Base-by-base conservation (phyloP, 2,888 invertebrate species). In the Labia minor region DNA sequence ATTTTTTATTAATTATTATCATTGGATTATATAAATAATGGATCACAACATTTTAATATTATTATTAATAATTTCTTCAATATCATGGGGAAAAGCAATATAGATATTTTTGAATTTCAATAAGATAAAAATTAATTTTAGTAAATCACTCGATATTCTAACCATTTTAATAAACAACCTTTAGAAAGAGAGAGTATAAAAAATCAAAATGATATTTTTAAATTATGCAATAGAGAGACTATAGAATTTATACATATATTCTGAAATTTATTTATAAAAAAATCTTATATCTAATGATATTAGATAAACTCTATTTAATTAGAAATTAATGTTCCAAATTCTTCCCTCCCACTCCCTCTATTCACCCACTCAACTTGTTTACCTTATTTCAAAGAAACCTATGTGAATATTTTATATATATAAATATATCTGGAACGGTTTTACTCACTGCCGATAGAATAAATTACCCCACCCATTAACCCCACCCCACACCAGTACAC, bases 211-310 rank as follows among this genome's bases (percentile, higher is more conserved):
- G 49, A 49, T 16, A 14, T 14, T 26, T n/a, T 49, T 49, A 14
- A 49, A 49, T 49, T n/a, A 49, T 49, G n/a, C 49, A 49, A 14
- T 49, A 49, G 49, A n/a, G n/a, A n/a, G n/a, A n/a, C 49, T 49
- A 11, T 8, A 8, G 8, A 49, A 8, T 4, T 49, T 49, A 4
- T 49, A 49, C n/a, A 49, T 16, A 49, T 14, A 49, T 3, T 4
- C 2, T 49, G 14, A 49, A 14, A 49, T 49, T 14, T 14, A 49
- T 11, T 49, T n/a, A n/a, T 49, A 49, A 14, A 49, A 49, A 49
- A 49, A 49, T 49, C 49, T 49, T 49, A 49, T 49, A n/a, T 49
- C 49, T 49, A 49, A 49, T 49, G 49, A 49, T 49, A 49, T 49
- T 14, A 49, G 49, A n/a, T 49, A 49, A 49, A 49, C 49, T 49